Base-by-base conservation (phyloP, 2,888 invertebrate species). In the Apamea epomidion region DNA sequence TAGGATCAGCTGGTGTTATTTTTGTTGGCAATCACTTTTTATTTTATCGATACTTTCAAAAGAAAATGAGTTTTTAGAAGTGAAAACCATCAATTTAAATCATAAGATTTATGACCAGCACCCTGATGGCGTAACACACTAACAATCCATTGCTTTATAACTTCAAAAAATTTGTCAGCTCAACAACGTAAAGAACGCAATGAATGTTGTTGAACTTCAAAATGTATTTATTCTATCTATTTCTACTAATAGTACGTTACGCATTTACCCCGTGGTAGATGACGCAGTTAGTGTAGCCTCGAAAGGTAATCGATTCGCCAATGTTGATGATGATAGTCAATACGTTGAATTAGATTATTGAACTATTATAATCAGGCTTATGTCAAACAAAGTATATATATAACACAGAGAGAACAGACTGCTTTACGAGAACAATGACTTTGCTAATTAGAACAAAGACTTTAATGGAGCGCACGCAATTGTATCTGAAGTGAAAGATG, bases 401-500 rank as follows among this genome's bases (percentile, higher is more conserved):
- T 54, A 8, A 32, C 5, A 16, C 14, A 18, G 8, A 60, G n/a
- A 37, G 8, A 32, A 32, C 58, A 25, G 5, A 51, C 45, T 14
- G 25, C 8, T 78, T 65, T 29, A 37, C 12, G 42, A 8, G 42
- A 77, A 65, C 64, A 77, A 65, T 78, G 16, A 42, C 21, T 48
- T 80, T 37, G 25, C 65, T 80, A 48, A 71, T 78, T 78, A 67
- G 65, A 45, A 81, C 58, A 72, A 60, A 67, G 45, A 32, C 62
- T 62, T 62, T 65, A 77, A 81, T 75, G 48, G 29, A 73, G 45
- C 60, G 65, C 42, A 48, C 60, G 18, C 54, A 65, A 76, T n/a
- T 76, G 84, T 75, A 42, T 65, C 54, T 77, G 60, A 69, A 84
- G 64, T 25, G 29, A 76, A 45, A 76, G 29, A 58, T 29, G 12